A percentile compares a stretch with the other conserved stretches of the same genome.
Conservation (phyloP, 2,113 vertebrate genomes). For the Chloebia gouldiae region DNA sequence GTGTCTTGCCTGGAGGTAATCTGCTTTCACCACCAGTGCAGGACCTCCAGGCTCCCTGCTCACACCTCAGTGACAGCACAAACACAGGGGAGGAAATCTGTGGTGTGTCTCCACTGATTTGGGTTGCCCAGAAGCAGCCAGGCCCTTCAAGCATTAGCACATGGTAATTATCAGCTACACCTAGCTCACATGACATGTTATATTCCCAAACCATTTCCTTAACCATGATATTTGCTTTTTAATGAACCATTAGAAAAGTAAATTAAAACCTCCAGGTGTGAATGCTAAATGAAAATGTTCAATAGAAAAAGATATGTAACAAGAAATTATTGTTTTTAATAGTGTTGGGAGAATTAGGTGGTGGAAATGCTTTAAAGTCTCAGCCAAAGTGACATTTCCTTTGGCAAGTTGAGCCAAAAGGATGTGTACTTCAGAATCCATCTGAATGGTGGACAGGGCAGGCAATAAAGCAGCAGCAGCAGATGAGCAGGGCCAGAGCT, state of each 20-base stretch:
- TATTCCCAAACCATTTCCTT: background rate
- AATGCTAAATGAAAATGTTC: background rate
- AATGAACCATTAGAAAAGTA: conserved; percentile 20
- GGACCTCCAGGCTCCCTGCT: background rate
- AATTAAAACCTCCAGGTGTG: conserved; percentile 15
- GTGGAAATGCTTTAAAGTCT: background rate
- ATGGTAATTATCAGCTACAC: background rate
- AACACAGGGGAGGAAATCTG: background rate
- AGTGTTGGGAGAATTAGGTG: background rate
- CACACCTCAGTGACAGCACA: too few species aligned
- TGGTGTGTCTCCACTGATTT: background rate
- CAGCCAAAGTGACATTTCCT: background rate
- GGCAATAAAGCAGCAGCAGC: background rate
- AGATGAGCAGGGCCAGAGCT: background rate
- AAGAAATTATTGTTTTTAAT: background rate
- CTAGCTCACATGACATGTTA: background rate
- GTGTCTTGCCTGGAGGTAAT: background rate
- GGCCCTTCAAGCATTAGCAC: background rate
- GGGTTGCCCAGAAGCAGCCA: background rate
- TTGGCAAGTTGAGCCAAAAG: background rate
- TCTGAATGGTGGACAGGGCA: background rate
- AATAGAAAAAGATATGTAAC: background rate
- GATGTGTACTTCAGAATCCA: background rate
- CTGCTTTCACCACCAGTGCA: background rate
- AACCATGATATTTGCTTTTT: background rate